A percentile compares a stretch with the other conserved stretches of the same genome.
phyloP scores from a whole-genome alignment of 2,888 invertebrate species.

The Lymantria dispar region DNA sequence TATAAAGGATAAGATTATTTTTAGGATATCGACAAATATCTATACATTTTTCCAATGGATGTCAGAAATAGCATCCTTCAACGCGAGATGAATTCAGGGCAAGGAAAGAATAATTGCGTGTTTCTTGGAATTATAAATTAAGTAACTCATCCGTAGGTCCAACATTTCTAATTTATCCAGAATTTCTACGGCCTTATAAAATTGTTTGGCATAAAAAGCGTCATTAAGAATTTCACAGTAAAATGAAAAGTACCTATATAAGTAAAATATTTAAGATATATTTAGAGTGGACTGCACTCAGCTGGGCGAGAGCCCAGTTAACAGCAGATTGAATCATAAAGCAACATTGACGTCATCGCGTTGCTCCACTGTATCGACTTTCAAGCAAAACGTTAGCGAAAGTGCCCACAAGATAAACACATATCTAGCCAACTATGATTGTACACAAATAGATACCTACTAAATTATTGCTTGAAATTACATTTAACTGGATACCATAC shows the following conservation, averaged over 20 bases:
- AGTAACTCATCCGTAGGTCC: not conserved
- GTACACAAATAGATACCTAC: slow-evolving; percentile 25
- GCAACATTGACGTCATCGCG: slow-evolving; percentile 72
- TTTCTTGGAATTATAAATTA: not conserved
- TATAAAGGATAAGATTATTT: too few relatives aligned
- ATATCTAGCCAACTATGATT: slow-evolving; percentile 30
- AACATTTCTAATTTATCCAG: not conserved
- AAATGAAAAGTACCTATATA: slow-evolving; percentile 41
- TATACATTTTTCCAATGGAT: too few relatives aligned
- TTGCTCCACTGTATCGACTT: slow-evolving; percentile 53
- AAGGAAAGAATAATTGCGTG: not conserved
- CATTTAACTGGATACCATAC: slow-evolving; percentile 13
- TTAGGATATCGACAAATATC: too few relatives aligned
- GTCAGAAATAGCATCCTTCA: not conserved
- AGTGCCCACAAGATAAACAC: slow-evolving; percentile 47
- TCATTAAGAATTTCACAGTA: slow-evolving; percentile 25
- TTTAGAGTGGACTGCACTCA: slow-evolving; percentile 75
- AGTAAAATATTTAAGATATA: slow-evolving; percentile 68
- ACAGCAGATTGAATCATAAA: slow-evolving; percentile 74
- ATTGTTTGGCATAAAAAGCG: slow-evolving; percentile 10
- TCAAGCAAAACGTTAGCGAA: slow-evolving; percentile 46
- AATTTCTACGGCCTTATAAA: too few relatives aligned
- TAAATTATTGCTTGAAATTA: slow-evolving; percentile 28
- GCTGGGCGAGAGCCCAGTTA: slow-evolving; percentile 67
- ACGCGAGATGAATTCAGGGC: not conserved